These are phyloP conservation scores for Ia io DNA, from an alignment of 2,113 vertebrate genomes.

Conservation along the genomic window DNA sequence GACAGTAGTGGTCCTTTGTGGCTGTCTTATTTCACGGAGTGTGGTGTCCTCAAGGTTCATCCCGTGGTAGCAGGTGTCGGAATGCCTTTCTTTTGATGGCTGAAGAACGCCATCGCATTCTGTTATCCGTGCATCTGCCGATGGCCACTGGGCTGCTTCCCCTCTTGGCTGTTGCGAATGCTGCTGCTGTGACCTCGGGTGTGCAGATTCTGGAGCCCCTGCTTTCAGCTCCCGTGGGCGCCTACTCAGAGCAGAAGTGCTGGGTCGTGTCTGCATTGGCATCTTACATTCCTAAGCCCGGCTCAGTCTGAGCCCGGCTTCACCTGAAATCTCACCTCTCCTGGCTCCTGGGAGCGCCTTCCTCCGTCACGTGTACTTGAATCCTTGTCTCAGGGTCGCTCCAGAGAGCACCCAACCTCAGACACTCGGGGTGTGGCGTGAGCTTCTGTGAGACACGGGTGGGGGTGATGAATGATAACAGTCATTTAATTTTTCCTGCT, in stretches of 20 bases:
- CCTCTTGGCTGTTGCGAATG: not conserved
- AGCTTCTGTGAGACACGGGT: not conserved
- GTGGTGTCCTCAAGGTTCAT: not conserved
- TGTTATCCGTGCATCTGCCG: not conserved
- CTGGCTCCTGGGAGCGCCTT: not conserved
- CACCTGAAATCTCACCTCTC: not conserved
- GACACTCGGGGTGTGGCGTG: no score
- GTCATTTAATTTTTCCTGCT: no score
- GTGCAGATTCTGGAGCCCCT: not conserved
- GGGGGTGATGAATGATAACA: not conserved
- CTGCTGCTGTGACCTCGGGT: not conserved
- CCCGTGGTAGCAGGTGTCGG: not conserved
- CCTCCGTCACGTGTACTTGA: not conserved
- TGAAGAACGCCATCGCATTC: accelerated
- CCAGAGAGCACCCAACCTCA: not conserved
- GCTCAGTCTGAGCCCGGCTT: not conserved
- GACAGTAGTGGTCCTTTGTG: not conserved
- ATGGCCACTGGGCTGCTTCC: not conserved
- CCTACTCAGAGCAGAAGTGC: no score
- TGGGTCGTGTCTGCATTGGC: accelerated
- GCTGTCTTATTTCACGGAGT: no score
- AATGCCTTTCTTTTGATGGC: not conserved
- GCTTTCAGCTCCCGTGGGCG: not conserved
- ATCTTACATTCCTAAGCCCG: not conserved
- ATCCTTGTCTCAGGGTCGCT: not conserved